Evolutionary conservation across 1,140 invertebrate genomes (phyloP).

Genomic region (Cydia splendana): DNA sequence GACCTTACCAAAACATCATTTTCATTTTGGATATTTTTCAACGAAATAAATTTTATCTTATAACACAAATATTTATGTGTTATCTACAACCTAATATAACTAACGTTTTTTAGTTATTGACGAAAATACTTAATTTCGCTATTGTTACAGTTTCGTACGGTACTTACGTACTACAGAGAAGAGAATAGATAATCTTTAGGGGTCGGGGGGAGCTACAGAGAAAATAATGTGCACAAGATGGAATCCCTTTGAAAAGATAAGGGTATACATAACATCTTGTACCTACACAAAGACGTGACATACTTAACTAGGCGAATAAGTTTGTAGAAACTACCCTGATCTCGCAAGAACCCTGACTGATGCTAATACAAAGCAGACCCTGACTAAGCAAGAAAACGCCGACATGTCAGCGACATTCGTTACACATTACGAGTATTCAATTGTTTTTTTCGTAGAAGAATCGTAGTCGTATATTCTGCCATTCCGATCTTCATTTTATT

Average conservation of each 20-base stretch:
- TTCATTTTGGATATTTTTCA: no score
- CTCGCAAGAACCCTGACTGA: slow-evolving; percentile 11
- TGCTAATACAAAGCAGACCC: slow-evolving; percentile 13
- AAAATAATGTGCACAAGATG: background rate
- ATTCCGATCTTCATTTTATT: slow-evolving; percentile 56
- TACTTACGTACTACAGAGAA: background rate
- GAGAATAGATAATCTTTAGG: background rate
- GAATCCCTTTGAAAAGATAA: background rate
- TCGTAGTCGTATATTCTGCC: slow-evolving; percentile 7
- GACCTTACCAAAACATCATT: no score
- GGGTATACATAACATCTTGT: background rate
- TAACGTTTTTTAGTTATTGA: background rate
- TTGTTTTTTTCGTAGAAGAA: slow-evolving; percentile 5
- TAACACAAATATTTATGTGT: background rate
- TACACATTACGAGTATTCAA: slow-evolving; percentile 28
- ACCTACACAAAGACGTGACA: background rate
- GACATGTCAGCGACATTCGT: background rate
- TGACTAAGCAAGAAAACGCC: slow-evolving; percentile 19
- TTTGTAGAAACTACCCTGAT: slow-evolving; percentile 1
- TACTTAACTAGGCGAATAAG: background rate
- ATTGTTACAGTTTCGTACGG: background rate
- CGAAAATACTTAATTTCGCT: background rate
- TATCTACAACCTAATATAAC: background rate
- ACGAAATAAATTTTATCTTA: no score
- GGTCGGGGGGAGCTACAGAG: background rate